Conservation (phyloP, 2,797 vertebrate species). For the Urosaurus nigricauda region DNA sequence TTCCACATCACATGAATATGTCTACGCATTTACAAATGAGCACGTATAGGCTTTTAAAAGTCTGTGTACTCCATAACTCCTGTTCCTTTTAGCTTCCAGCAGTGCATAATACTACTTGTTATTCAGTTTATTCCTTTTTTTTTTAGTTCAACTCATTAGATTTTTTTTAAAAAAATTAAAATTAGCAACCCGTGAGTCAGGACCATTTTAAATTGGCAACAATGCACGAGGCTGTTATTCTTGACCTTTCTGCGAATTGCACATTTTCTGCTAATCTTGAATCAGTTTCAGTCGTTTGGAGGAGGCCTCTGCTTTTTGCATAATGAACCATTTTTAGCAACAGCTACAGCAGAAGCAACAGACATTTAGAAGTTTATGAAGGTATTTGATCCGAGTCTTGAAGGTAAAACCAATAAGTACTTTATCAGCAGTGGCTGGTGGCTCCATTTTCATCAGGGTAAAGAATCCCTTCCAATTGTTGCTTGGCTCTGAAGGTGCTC, state of each 20-base stretch:
- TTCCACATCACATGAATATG: neutral
- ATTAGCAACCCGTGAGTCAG: neutral
- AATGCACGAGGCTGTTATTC: slow-evolving; percentile 28
- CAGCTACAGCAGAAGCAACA: slow-evolving; percentile 1
- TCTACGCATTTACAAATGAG: too few relatives aligned
- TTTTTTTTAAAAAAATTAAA: neutral
- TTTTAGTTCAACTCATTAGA: neutral
- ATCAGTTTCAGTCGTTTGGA: neutral
- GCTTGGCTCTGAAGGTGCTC: too few relatives aligned
- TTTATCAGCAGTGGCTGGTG: too few relatives aligned
- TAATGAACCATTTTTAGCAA: neutral
- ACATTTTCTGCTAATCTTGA: slow-evolving; percentile 22
- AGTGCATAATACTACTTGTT: neutral
- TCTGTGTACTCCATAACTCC: neutral
- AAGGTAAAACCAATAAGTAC: neutral
- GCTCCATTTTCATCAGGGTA: too few relatives aligned
- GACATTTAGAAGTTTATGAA: neutral
- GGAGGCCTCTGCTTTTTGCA: neutral
- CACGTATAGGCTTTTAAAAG: slow-evolving; percentile 17
- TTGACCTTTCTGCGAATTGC: slow-evolving; percentile 16
- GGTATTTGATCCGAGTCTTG: neutral
- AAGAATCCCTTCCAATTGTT: too few relatives aligned
- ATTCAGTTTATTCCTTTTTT: neutral
- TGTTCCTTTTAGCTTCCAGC: slow-evolving; percentile 26
- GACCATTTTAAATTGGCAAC: neutral